phyloP scores from a whole-genome alignment of 1,140 invertebrate genomes.

The Drosophila mauritiana region DNA sequence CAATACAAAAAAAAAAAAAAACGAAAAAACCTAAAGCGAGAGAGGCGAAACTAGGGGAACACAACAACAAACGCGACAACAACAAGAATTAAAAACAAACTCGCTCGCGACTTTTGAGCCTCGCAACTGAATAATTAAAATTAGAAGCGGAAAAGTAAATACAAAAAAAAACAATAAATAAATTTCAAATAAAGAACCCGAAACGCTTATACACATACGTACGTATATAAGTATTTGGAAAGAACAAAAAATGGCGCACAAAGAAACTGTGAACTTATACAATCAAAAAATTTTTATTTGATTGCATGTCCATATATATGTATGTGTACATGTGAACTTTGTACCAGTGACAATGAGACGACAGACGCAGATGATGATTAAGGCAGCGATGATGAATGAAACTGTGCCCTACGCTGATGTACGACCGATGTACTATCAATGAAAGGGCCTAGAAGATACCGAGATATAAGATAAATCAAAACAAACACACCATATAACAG shows the following conservation, averaged over 20 bases:
- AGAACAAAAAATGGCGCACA: slow-evolving; percentile 71
- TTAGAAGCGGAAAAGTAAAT: slow-evolving; percentile 82
- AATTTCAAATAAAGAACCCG: slow-evolving; percentile 63
- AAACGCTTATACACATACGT: slow-evolving; percentile 33
- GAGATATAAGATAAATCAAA: slow-evolving; percentile 6
- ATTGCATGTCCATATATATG: slow-evolving; percentile 33
- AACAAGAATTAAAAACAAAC: slow-evolving; percentile 62
- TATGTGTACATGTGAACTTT: slow-evolving; percentile 68
- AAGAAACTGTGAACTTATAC: slow-evolving; percentile 80
- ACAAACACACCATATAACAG: slow-evolving; percentile 31
- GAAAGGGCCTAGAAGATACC: slow-evolving; percentile 10
- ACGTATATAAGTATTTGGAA: slow-evolving; percentile 43
- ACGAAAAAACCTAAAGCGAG: not conserved
- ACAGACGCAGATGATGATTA: slow-evolving; percentile 35
- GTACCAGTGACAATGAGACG: slow-evolving; percentile 65
- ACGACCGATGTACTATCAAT: slow-evolving; percentile 30
- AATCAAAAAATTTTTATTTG: slow-evolving; percentile 62
- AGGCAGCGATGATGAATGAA: slow-evolving; percentile 50
- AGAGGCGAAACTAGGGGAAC: slow-evolving; percentile 27
- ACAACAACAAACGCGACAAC: slow-evolving; percentile 47
- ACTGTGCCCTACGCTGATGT: slow-evolving; percentile 22
- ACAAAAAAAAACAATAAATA: slow-evolving; percentile 52
- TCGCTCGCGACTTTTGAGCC: slow-evolving; percentile 77
- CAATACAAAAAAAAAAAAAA: slow-evolving; percentile 36
- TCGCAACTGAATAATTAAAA: slow-evolving; percentile 82